A percentile compares a stretch with the other conserved stretches of the same genome.
Conservation (phyloP, 2,888 invertebrate genomes). For the Drosophila pseudotakahashii region DNA sequence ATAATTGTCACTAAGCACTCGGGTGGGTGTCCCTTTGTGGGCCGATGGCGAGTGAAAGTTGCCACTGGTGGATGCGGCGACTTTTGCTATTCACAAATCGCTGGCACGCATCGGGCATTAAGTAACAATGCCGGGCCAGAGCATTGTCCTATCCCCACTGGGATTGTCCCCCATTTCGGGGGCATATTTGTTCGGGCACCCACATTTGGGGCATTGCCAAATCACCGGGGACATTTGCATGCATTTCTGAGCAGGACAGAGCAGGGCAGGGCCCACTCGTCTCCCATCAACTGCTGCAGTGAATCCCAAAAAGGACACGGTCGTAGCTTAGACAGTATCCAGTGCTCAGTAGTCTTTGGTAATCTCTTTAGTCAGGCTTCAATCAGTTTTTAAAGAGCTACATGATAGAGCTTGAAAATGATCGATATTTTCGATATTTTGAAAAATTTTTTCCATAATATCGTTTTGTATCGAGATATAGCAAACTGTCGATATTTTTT, state of each 20-base stretch:
- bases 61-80: conserved; percentile 18
- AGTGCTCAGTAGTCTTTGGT: not conserved
- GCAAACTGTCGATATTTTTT: too few species aligned
- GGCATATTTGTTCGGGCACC: conserved; percentile 64
- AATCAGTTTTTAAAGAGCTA: not conserved
- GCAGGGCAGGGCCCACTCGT: conserved; percentile 1
- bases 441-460: too few species aligned
- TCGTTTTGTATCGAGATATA: too few species aligned
- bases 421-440: too few species aligned
- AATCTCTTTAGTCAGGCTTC: not conserved
- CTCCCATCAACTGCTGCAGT: not conserved
- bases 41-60: conserved; percentile 50
- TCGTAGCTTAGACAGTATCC: not conserved
- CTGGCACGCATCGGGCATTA: conserved; percentile 67
- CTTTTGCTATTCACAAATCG: conserved; percentile 67
- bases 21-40: conserved; percentile 62
- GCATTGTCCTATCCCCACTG: conserved; percentile 41
- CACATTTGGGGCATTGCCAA: conserved; percentile 73
- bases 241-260: conserved; percentile 48
- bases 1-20: conserved; percentile 74
- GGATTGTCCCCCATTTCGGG: conserved; percentile 43
- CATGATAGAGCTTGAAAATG: too few species aligned
- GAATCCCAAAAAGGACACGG: not conserved
- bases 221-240: conserved; percentile 56
- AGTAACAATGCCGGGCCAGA: conserved; percentile 47